phyloP scores from a whole-genome alignment of 1,140 invertebrate genomes.

The Babylonia areolata region DNA sequence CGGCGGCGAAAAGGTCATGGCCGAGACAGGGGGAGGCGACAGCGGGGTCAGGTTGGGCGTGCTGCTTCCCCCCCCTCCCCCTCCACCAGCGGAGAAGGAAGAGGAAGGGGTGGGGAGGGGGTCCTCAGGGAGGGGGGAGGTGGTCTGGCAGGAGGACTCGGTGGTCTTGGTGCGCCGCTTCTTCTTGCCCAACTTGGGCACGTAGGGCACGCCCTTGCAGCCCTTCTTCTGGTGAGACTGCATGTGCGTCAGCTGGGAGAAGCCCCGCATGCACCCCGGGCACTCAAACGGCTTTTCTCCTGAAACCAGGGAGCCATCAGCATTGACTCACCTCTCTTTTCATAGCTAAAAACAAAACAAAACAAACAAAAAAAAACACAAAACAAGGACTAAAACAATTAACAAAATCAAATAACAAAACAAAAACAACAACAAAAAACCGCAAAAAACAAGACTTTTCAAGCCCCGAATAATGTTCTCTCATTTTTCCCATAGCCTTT shows the following conservation, averaged over 20 bases:
- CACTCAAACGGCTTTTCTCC: conserved; percentile 34
- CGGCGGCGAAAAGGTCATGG: conserved; percentile 3
- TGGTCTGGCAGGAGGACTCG: conserved; percentile 30
- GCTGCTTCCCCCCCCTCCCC: background rate
- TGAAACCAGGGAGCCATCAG: background rate
- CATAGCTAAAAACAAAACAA: no score
- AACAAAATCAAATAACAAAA: no score
- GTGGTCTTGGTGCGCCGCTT: background rate
- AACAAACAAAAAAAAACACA: no score
- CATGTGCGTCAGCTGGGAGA: conserved; percentile 34
- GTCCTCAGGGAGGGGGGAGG: background rate
- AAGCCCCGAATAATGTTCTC: no score
- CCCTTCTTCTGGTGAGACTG: conserved; percentile 33
- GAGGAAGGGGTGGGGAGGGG: background rate
- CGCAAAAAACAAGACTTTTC: no score
- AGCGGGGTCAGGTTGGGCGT: background rate
- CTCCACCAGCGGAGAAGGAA: background rate
- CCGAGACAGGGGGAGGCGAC: conserved; percentile 19
- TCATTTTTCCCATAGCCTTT: no score
- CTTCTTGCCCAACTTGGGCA: conserved; percentile 24
- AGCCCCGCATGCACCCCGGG: background rate
- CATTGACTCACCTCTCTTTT: no score
- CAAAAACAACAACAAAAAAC: no score
- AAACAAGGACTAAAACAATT: no score
- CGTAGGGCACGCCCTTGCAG: conserved; percentile 32